Evolutionary conservation across 2,888 invertebrate genomes (phyloP), one percentile per base, ranked within the genome.

Genomic region (Synergus gifuensis): DNA sequence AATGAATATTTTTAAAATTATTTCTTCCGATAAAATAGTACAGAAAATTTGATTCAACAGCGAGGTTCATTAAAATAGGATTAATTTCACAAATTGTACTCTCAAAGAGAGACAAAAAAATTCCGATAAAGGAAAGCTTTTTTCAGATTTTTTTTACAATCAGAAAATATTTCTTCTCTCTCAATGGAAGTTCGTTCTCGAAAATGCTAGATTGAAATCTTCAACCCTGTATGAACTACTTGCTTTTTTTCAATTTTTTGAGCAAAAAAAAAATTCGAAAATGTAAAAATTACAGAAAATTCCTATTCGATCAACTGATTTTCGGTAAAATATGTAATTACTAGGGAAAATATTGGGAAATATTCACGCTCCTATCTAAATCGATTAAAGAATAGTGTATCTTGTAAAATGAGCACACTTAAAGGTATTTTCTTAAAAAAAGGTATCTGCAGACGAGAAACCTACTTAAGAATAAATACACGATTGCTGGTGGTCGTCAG

Each of bases 401-500:
- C n/a, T 54, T n/a, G n/a, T 54, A 54, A 54, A 54, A n/a, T 54
- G 28, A 8, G 12, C 44, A 69, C 46, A 69, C 46, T 46, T 18
- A 69, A 14, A 69, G 46, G 49, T 69, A 69, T 69, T 69, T 69
- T 46, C 28, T 7, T 9, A 16, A 42, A 69, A 69, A 11, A 69
- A 69, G 69, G 69, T 49, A 69, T 69, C 28, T 69, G 28, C 28
- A 69, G 69, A 69, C 54, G 54, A 69, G 69, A 69, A 49, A 69
- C 49, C 69, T 69, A 69, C 69, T 69, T 69, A 69, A 46, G 28
- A 69, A 69, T 69, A 69, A 69, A 69, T 69, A 69, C 69, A 69
- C 69, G 69, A 69, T 69, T 69, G 46, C 69, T 69, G 69, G 69
- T 69, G 69, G 69, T 69, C 69, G 69, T 69, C 69, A 69, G 49